phyloP scores from a whole-genome alignment of 2,113 vertebrate species.

The Actenoides hombroni region DNA sequence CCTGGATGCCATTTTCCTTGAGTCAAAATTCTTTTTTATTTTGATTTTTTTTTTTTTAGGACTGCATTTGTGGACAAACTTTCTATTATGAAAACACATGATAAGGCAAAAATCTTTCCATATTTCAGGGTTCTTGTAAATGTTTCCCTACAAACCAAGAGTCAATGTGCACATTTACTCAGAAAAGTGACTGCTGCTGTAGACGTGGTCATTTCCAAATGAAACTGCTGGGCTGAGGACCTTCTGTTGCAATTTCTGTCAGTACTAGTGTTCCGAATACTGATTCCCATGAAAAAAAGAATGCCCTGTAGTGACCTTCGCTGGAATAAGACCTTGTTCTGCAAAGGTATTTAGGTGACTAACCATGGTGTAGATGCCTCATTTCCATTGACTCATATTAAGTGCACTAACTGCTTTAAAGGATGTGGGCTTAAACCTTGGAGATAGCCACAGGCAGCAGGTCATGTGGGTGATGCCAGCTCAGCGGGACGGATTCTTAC shows the following conservation, averaged over 20 bases:
- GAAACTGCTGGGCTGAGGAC: background rate
- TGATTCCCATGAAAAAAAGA: background rate
- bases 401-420: background rate
- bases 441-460: background rate
- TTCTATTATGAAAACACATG: constrained; percentile 8
- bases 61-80: background rate
- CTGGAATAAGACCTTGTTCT: background rate
- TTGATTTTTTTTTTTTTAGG: background rate
- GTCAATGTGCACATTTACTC: background rate
- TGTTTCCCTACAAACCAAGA: background rate
- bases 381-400: constrained; percentile 1
- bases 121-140: background rate
- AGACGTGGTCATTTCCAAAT: background rate
- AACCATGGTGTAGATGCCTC: background rate
- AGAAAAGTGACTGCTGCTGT: background rate
- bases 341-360: constrained; percentile 35
- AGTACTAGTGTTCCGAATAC: background rate
- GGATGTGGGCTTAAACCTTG: background rate
- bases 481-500: background rate
- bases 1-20: background rate
- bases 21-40: background rate
- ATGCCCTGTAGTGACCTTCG: background rate
- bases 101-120: background rate
- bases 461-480: background rate
- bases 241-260: background rate